These are phyloP conservation scores for Lamprologus ornatipinnis DNA, from an alignment of 2,113 vertebrate species.

Conservation along the genomic window DNA sequence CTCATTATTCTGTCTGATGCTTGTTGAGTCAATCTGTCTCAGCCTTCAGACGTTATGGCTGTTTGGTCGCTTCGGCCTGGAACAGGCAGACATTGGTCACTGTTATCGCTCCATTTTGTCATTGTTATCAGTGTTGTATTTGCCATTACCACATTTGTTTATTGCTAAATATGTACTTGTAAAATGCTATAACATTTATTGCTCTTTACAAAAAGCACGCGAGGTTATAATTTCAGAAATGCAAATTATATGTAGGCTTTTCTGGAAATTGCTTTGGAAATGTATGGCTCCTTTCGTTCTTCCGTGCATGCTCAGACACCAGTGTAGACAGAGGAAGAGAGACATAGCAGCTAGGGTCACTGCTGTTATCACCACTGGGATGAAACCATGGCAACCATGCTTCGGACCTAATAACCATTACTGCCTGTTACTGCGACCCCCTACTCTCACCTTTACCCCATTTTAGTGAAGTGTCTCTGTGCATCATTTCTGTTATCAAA, in stretches of 20 bases:
- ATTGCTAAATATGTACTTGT: background rate
- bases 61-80: background rate
- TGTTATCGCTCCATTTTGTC: background rate
- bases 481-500: background rate
- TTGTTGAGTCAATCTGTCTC: constrained; percentile 14
- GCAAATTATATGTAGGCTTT: background rate
- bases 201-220: background rate
- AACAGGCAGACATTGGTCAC: background rate
- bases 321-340: background rate
- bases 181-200: background rate
- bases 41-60: background rate
- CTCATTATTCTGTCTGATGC: constrained; percentile 11
- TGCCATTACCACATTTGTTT: background rate
- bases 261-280: background rate
- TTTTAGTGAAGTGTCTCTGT: background rate
- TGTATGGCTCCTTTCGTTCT: background rate
- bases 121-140: background rate
- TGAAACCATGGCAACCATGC: constrained; percentile 1
- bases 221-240: rapidly evolving
- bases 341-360: background rate
- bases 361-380: background rate
- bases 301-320: background rate
- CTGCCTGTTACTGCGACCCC: background rate
- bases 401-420: background rate
- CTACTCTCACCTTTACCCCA: background rate